Percentiles rank a stretch among this genome's conserved stretches.
phyloP scores from a whole-genome alignment of 2,888 invertebrate genomes.

The Tinea pellionella region DNA sequence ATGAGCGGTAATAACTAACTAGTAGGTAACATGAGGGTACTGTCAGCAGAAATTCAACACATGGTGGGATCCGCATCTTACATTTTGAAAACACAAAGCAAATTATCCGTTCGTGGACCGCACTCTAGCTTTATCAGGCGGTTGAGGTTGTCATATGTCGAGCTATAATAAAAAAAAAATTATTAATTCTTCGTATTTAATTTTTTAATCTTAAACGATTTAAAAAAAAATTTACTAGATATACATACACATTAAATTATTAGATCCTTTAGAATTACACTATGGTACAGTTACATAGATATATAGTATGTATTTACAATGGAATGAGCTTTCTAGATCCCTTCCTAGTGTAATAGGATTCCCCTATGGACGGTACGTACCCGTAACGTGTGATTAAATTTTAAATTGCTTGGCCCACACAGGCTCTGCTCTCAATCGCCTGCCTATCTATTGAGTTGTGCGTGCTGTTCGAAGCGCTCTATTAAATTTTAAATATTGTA shows the following conservation, averaged over 20 bases:
- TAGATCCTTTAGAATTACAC: too few relatives aligned
- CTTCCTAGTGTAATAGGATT: background rate
- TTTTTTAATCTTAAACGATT: too few relatives aligned
- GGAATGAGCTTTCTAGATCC: background rate
- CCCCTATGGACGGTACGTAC: constrained; percentile 24
- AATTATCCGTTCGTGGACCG: too few relatives aligned
- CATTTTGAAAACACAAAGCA: too few relatives aligned
- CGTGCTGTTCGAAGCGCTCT: constrained; percentile 14
- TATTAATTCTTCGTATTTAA: too few relatives aligned
- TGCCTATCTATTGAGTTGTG: constrained; percentile 27
- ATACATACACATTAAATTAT: too few relatives aligned
- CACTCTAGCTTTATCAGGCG: too few relatives aligned
- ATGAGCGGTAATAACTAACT: constrained; percentile 44
- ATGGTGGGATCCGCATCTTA: background rate
- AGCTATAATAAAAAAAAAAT: too few relatives aligned
- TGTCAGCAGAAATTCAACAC: constrained; percentile 23
- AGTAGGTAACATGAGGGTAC: constrained; percentile 29
- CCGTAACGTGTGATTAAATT: constrained; percentile 39
- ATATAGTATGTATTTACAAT: too few relatives aligned
- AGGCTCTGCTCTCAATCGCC: constrained; percentile 28
- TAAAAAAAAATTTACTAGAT: too few relatives aligned
- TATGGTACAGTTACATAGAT: too few relatives aligned
- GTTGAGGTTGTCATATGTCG: too few relatives aligned
- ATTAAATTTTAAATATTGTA: background rate
- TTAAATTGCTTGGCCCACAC: constrained; percentile 43